Conservation (phyloP, 2,888 invertebrate species). For the Cataglyphis albicans region DNA sequence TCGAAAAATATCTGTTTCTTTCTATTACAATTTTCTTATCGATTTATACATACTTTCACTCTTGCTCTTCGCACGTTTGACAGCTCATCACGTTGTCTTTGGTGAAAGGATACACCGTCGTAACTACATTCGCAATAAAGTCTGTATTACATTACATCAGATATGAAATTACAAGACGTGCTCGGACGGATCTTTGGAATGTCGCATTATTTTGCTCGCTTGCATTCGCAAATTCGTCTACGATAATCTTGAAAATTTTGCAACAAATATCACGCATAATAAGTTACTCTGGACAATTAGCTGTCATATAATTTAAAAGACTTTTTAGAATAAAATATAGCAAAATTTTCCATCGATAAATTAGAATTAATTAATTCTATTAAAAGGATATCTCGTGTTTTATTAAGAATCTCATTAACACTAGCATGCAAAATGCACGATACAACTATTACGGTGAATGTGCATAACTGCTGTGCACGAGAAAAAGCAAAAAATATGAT, state of each 20-base stretch:
- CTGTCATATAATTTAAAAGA: background rate
- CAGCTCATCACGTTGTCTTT: constrained; percentile 51
- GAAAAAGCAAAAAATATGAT: background rate
- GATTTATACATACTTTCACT: background rate
- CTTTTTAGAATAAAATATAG: background rate
- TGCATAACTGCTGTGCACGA: background rate
- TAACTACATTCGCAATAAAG: constrained; percentile 59
- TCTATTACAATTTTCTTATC: constrained; percentile 10
- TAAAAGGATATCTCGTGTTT: constrained; percentile 24
- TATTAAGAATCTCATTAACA: constrained; percentile 46
- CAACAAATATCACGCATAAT: background rate
- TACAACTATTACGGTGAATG: background rate
- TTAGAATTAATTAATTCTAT: constrained; percentile 2
- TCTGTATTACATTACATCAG: constrained; percentile 61
- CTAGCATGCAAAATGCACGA: constrained; percentile 37
- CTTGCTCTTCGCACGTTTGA: constrained; percentile 19
- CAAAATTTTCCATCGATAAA: constrained; percentile 11
- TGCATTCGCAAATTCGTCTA: background rate
- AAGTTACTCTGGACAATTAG: background rate
- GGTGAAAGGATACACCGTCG: constrained; percentile 65
- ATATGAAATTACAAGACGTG: constrained; percentile 40
- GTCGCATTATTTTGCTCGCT: background rate
- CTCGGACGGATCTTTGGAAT: constrained; percentile 5
- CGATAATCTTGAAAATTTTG: background rate
- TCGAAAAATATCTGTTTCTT: constrained; percentile 24